These are phyloP conservation scores for Kobus ellipsiprymnus DNA, from an alignment of 2,113 vertebrate species.

Conservation along the genomic window DNA sequence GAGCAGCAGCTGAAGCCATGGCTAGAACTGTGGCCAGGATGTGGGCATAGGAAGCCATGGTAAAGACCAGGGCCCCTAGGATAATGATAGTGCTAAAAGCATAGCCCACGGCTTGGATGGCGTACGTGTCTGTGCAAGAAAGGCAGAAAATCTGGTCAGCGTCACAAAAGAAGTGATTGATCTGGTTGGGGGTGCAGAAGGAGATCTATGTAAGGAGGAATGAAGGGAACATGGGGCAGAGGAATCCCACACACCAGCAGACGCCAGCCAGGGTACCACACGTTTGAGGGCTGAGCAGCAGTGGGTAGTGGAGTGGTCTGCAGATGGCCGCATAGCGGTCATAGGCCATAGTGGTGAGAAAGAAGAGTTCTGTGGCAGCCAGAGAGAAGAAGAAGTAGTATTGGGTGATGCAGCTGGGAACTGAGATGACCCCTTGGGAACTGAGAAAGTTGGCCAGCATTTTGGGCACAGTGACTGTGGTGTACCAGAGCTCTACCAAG, in stretches of 20 bases:
- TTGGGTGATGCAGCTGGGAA: neutral
- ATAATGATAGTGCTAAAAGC: neutral
- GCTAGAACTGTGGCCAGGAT: constrained; percentile 28
- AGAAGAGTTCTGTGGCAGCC: neutral
- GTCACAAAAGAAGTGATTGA: constrained; percentile 55
- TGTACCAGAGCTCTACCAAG: neutral
- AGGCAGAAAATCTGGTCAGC: constrained; percentile 7
- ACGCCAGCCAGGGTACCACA: neutral
- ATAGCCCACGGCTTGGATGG: neutral
- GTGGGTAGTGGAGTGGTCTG: constrained; percentile 41
- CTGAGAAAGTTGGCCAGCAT: constrained; percentile 26
- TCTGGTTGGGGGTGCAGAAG: constrained; percentile 34
- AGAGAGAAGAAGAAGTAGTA: constrained; percentile 29
- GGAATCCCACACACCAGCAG: constrained; percentile 38
- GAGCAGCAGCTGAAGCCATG: constrained; percentile 22
- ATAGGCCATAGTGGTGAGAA: constrained; percentile 25
- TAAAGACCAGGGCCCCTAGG: neutral
- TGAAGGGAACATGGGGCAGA: constrained; percentile 19
- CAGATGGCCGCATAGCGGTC: neutral
- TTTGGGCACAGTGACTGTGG: constrained; percentile 33
- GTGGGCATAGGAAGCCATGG: constrained; percentile 20
- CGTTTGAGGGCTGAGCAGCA: constrained; percentile 2
- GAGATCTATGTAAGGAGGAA: constrained; percentile 31
- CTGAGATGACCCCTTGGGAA: neutral
- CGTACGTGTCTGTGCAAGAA: constrained; percentile 14